Evolutionary conservation across 2,888 invertebrate species (phyloP).

Genomic region (Tetropium fuscum): DNA sequence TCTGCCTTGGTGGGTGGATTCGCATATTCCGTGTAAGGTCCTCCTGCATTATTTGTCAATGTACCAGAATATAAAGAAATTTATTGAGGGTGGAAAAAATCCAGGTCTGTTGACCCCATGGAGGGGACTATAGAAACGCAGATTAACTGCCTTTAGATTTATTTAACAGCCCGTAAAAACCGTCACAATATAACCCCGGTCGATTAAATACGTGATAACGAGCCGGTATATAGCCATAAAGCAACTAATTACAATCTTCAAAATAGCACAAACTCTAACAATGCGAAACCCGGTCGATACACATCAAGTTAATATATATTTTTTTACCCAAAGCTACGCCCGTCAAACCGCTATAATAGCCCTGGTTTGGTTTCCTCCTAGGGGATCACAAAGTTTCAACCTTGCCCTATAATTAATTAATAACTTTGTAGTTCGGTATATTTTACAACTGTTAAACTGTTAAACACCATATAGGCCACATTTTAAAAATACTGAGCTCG

Average conservation of each 20-base stretch:
- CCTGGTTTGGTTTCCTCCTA: no score
- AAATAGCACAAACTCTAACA: slow-evolving; percentile 7
- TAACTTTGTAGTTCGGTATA: no score
- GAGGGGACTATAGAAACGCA: not conserved
- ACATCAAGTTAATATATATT: slow-evolving; percentile 19
- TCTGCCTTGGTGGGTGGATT: not conserved
- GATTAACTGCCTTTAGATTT: slow-evolving; percentile 17
- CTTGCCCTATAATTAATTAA: no score
- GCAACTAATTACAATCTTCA: slow-evolving; percentile 15
- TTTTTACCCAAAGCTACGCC: not conserved
- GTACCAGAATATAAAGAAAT: no score
- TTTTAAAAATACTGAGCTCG: no score
- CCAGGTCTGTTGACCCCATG: no score
- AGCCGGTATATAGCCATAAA: not conserved
- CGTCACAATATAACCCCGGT: slow-evolving; percentile 1
- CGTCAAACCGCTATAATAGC: not conserved
- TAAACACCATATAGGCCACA: no score
- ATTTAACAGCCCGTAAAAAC: slow-evolving; percentile 17
- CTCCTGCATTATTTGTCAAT: no score
- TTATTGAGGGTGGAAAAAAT: no score
- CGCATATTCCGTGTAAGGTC: not conserved
- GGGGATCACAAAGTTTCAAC: no score
- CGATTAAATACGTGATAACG: slow-evolving; percentile 2
- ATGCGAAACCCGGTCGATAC: slow-evolving; percentile 5
- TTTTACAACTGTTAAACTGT: no score